phyloP scores from a whole-genome alignment of 2,113 vertebrate species.

The Isichthys henryi region DNA sequence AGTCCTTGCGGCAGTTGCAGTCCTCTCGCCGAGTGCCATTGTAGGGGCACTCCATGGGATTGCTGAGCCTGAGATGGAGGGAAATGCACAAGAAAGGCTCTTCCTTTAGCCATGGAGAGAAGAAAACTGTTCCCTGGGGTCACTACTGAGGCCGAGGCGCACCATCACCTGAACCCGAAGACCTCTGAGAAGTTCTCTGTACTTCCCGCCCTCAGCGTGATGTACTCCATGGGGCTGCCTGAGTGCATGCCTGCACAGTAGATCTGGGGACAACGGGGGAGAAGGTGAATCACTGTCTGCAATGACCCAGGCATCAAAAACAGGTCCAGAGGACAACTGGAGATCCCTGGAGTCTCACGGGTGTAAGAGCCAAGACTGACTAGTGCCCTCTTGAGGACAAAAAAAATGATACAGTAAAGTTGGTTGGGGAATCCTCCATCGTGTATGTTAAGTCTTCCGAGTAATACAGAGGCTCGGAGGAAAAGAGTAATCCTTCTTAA shows the following conservation, averaged over 20 bases:
- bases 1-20: conserved; percentile 85
- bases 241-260: conserved; percentile 89
- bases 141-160: conserved; percentile 13
- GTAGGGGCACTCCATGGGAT: conserved; percentile 87
- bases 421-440: neutral
- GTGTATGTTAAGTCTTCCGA: too few relatives aligned
- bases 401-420: neutral
- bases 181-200: conserved; percentile 94
- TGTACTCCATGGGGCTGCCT: conserved; percentile 77
- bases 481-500: neutral
- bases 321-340: neutral
- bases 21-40: conserved; percentile 81
- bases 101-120: neutral
- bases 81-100: conserved; percentile 6
- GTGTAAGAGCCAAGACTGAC: neutral
- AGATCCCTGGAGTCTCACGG: neutral
- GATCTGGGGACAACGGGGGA: conserved; percentile 59
- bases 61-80: conserved; percentile 69
- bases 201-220: conserved; percentile 75
- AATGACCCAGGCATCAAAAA: neutral
- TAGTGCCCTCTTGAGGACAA: neutral
- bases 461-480: neutral
- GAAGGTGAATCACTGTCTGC: conserved; percentile 10
- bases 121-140: neutral
- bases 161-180: conserved; percentile 83